These are phyloP conservation scores for Dinomys branickii DNA, from an alignment of 2,113 vertebrate genomes.

Conservation along the genomic window DNA sequence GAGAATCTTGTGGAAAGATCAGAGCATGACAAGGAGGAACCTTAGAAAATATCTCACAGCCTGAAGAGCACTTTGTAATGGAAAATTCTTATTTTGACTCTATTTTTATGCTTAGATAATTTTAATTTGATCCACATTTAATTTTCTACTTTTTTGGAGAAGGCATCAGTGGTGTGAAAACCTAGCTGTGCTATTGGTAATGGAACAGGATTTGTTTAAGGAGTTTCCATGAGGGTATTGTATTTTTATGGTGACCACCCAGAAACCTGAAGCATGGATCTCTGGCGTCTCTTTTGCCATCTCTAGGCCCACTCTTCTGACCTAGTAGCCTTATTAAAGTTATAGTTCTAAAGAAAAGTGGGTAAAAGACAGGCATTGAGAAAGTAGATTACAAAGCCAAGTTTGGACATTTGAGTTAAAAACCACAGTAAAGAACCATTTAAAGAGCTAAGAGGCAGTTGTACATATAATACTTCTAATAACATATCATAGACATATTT, in stretches of 20 bases:
- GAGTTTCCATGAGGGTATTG: background rate
- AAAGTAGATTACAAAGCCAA: background rate
- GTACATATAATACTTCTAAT: background rate
- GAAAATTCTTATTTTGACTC: constrained; percentile 78
- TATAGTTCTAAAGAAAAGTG: constrained; percentile 37
- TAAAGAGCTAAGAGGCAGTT: background rate
- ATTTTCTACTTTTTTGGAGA: constrained; percentile 77
- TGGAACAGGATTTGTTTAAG: constrained; percentile 30
- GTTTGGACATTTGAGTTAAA: constrained; percentile 14
- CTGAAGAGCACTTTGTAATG: constrained; percentile 74
- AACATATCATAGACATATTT: background rate
- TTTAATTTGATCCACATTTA: constrained; percentile 81
- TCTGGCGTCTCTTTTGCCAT: background rate
- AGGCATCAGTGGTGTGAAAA: constrained; percentile 69
- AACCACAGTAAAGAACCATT: constrained; percentile 4
- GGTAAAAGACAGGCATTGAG: background rate
- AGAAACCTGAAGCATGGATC: background rate
- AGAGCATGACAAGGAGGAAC: constrained; percentile 20
- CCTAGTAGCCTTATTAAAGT: constrained; percentile 6
- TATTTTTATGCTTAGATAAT: constrained; percentile 82
- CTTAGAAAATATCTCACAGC: constrained; percentile 62
- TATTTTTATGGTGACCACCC: constrained; percentile 6
- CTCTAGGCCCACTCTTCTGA: background rate
- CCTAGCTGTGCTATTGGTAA: constrained; percentile 63
- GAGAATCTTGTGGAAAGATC: constrained; percentile 48